phyloP scores from a whole-genome alignment of 2,113 vertebrate genomes.

The Dipodomys merriami region DNA sequence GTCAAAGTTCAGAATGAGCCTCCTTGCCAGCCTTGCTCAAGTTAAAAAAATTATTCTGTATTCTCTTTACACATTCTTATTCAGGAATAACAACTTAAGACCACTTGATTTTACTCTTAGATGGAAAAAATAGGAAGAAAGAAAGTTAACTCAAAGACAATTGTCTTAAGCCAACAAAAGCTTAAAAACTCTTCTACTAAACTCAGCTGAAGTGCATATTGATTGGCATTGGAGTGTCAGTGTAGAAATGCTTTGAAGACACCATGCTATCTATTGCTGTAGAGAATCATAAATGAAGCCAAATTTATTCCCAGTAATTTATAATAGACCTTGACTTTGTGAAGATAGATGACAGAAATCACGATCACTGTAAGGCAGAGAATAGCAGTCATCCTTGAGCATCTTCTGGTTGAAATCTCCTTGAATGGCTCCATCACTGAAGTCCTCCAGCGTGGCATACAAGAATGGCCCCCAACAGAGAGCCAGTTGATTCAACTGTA shows the following conservation, averaged over 20 bases:
- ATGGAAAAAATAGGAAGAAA: neutral
- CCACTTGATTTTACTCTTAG: conserved; percentile 44
- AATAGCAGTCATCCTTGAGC: neutral
- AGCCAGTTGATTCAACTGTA: neutral
- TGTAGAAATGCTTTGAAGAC: neutral
- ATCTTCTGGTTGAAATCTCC: neutral
- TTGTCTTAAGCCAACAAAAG: conserved; percentile 14
- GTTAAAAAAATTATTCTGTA: conserved; percentile 52
- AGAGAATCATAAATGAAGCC: neutral
- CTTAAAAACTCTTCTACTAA: conserved; percentile 20
- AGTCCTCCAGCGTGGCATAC: neutral
- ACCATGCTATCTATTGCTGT: neutral
- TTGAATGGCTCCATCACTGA: neutral
- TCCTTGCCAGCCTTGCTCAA: conserved; percentile 14
- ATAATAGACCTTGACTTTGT: neutral
- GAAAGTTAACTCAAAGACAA: neutral
- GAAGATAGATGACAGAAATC: neutral
- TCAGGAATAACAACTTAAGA: conserved; percentile 25
- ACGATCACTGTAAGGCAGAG: neutral
- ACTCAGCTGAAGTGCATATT: neutral
- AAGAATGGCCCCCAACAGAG: neutral
- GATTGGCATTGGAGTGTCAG: neutral
- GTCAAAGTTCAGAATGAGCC: conserved; percentile 18
- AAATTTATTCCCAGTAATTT: neutral
- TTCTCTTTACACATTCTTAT: conserved; percentile 46